Percentiles rank a stretch among this genome's conserved stretches.
phyloP scores from a whole-genome alignment of 2,113 vertebrate species.

The Kryptolebias marmoratus region DNA sequence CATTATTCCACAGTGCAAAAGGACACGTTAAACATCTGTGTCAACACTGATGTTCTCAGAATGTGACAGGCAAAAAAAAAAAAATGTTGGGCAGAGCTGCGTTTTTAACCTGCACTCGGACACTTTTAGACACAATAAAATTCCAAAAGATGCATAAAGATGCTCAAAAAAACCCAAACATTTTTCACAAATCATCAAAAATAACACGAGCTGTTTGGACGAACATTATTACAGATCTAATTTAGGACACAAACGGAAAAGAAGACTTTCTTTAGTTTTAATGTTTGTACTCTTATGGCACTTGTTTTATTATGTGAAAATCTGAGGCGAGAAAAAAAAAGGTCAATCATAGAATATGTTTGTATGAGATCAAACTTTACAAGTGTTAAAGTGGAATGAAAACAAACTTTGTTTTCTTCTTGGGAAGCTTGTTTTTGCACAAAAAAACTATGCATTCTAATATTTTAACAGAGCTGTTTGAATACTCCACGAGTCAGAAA shows the following conservation, averaged over 20 bases:
- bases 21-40: constrained; percentile 66
- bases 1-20: constrained; percentile 55
- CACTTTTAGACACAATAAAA: background rate
- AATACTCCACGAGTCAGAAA: background rate
- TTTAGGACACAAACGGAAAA: background rate
- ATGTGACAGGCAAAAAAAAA: constrained; percentile 37
- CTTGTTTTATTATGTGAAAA: background rate
- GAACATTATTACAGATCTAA: background rate
- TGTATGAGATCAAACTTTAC: background rate
- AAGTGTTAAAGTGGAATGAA: too few relatives aligned
- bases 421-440: background rate
- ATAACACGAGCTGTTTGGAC: background rate
- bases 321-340: background rate
- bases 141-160: constrained; percentile 3
- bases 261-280: fast-evolving
- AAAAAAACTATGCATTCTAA: constrained; percentile 5
- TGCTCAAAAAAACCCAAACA: background rate
- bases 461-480: constrained; percentile 4
- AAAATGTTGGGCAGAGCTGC: constrained; percentile 24
- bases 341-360: background rate
- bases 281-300: background rate
- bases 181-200: constrained; percentile 16
- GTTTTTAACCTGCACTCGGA: constrained; percentile 10
- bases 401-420: too few relatives aligned
- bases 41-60: constrained; percentile 59